Evolutionary conservation across 2,113 vertebrate genomes (phyloP).

Genomic region (Oostethus manadensis): DNA sequence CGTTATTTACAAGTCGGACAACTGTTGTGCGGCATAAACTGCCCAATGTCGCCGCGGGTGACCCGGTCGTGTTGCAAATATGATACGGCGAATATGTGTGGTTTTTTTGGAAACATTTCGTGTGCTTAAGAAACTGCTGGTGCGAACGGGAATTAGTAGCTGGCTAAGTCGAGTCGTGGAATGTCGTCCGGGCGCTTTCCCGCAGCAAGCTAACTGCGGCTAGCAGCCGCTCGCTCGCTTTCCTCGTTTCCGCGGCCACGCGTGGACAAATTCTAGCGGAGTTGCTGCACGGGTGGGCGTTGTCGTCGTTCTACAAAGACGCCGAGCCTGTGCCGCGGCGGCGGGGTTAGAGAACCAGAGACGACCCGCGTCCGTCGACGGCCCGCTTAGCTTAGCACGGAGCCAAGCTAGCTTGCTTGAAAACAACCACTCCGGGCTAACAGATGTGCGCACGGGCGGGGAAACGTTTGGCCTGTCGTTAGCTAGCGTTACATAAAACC

Average conservation of each 20-base stretch:
- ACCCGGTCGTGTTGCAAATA: no score
- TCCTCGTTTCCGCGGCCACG: not conserved
- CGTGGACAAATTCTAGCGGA: not conserved
- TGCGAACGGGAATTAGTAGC: not conserved
- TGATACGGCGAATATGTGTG: no score
- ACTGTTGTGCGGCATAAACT: not conserved
- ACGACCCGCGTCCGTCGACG: slow-evolving; percentile 27
- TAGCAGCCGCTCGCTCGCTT: no score
- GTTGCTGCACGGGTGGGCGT: not conserved
- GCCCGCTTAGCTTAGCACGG: slow-evolving; percentile 45
- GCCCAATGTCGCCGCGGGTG: no score
- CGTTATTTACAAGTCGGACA: not conserved
- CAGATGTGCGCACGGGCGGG: slow-evolving; percentile 29
- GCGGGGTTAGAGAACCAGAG: not conserved
- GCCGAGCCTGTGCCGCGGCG: no score
- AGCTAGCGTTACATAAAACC: slow-evolving; percentile 31
- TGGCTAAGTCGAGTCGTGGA: slow-evolving; percentile 34
- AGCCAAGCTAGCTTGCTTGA: slow-evolving; percentile 7
- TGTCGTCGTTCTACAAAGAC: not conserved
- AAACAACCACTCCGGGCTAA: slow-evolving; percentile 33
- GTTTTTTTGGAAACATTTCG: no score
- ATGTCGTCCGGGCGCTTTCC: slow-evolving; percentile 35
- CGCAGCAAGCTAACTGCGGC: not conserved
- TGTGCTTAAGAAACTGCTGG: no score
- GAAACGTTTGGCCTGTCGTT: slow-evolving; percentile 22